Percentiles rank a stretch among this genome's conserved stretches.
Evolutionary conservation across 2,888 invertebrate genomes (phyloP).

Genomic region (Noctua janthina): DNA sequence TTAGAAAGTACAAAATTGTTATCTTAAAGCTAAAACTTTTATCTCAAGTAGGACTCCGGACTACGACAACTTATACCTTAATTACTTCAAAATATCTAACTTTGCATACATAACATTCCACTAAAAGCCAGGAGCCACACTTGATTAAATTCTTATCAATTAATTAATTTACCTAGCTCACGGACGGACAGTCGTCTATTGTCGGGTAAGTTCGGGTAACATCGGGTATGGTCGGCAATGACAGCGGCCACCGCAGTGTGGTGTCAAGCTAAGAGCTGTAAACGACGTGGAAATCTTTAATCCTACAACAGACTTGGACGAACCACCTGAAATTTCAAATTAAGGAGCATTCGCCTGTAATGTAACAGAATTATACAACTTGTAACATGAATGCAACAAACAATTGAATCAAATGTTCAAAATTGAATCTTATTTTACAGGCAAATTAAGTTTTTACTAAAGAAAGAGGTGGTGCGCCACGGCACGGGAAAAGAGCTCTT

Average conservation of each 20-base stretch:
- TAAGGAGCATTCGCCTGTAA: not conserved
- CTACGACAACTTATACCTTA: not conserved
- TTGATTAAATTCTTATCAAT: constrained; percentile 66
- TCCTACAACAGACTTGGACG: not conserved
- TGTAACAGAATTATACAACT: not conserved
- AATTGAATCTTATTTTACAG: not conserved
- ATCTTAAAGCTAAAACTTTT: not conserved
- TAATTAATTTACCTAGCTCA: constrained; percentile 66
- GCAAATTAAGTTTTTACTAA: too few relatives aligned
- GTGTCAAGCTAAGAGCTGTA: constrained; percentile 9
- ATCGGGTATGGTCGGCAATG: constrained; percentile 44
- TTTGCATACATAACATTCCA: constrained; percentile 11
- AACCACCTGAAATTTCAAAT: not conserved
- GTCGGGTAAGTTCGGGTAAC: constrained; percentile 36
- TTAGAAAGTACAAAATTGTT: not conserved
- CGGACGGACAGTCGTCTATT: constrained; percentile 38
- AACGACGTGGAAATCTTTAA: not conserved
- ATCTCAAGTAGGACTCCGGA: not conserved
- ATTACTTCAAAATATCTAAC: not conserved
- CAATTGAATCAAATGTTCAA: not conserved
- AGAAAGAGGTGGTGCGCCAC: too few relatives aligned
- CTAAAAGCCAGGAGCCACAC: constrained; percentile 19
- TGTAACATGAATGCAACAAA: not conserved
- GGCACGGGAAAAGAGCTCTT: too few relatives aligned
- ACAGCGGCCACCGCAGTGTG: constrained; percentile 38